A percentile compares a stretch with the other conserved stretches of the same genome.
These are phyloP conservation scores for Crotalus viridis DNA, from an alignment of 2,113 vertebrate genomes.

Conservation along the genomic window DNA sequence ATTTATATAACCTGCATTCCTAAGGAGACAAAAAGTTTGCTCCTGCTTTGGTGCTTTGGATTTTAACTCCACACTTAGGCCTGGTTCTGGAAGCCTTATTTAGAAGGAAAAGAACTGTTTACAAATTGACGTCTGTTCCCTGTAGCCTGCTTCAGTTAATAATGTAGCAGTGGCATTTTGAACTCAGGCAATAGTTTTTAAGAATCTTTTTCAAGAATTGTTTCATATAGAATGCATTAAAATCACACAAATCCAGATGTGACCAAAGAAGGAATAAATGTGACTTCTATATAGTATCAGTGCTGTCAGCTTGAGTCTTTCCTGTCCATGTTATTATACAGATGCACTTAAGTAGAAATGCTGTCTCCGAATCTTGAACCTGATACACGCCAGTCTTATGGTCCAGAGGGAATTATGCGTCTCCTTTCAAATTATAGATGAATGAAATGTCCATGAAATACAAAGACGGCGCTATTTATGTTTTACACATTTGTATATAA, in stretches of 20 bases:
- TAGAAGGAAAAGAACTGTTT: neutral
- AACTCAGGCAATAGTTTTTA: neutral
- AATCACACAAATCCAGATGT: neutral
- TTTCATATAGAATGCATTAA: neutral
- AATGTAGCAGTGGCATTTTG: neutral
- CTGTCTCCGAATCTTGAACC: neutral
- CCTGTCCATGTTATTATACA: neutral
- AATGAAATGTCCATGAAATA: neutral
- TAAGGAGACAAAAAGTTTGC: conserved; percentile 12
- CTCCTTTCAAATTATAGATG: neutral
- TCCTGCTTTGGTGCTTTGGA: neutral
- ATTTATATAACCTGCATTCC: conserved; percentile 32
- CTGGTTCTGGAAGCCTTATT: neutral
- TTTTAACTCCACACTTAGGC: neutral
- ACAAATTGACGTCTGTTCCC: neutral
- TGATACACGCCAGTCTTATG: neutral
- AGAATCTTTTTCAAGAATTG: neutral
- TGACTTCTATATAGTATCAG: neutral
- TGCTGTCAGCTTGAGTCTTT: neutral
- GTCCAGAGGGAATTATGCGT: neutral
- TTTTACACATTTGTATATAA: conserved; percentile 19
- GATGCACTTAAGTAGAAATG: neutral
- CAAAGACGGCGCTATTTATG: neutral
- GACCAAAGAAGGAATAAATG: neutral
- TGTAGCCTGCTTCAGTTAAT: neutral